phyloP scores from a whole-genome alignment of 2,888 invertebrate genomes.

The Amblyteles armatorius region DNA sequence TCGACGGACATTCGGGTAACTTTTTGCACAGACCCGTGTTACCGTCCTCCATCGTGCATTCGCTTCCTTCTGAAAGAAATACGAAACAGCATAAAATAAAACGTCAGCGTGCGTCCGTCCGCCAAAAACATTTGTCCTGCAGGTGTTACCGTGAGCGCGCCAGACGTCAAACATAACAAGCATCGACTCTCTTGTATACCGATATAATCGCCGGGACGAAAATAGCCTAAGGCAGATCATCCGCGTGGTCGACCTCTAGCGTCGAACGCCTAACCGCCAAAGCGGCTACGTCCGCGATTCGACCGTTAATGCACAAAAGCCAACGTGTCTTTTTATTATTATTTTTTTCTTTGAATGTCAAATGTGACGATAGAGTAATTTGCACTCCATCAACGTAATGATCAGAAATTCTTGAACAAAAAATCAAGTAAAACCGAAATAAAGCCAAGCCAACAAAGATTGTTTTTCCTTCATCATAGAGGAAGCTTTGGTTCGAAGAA shows the following conservation, averaged over 20 bases:
- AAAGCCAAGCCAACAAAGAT: not conserved
- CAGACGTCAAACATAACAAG: not conserved
- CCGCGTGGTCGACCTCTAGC: not conserved
- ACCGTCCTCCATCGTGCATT: slow-evolving; percentile 71
- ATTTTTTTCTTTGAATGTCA: slow-evolving; percentile 10
- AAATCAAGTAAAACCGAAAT: not conserved
- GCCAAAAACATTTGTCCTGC: not conserved
- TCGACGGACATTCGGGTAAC: slow-evolving; percentile 74
- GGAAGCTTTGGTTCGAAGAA: too few species aligned
- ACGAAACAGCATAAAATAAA: not conserved
- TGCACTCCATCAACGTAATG: not conserved
- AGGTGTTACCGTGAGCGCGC: not conserved
- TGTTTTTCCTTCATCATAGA: too few species aligned
- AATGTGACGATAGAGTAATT: not conserved
- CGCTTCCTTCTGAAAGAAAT: slow-evolving; percentile 64
- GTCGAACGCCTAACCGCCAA: not conserved
- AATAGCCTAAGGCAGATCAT: slow-evolving; percentile 23
- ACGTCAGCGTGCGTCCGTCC: not conserved
- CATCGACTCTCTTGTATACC: not conserved
- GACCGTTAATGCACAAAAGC: not conserved
- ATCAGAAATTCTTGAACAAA: not conserved
- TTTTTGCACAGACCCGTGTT: slow-evolving; percentile 74
- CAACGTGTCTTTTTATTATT: not conserved
- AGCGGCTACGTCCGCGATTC: not conserved
- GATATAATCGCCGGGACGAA: not conserved